Conservation (phyloP, 37 sponge, comb jelly and placozoan genomes). For the Beroe ovata region DNA sequence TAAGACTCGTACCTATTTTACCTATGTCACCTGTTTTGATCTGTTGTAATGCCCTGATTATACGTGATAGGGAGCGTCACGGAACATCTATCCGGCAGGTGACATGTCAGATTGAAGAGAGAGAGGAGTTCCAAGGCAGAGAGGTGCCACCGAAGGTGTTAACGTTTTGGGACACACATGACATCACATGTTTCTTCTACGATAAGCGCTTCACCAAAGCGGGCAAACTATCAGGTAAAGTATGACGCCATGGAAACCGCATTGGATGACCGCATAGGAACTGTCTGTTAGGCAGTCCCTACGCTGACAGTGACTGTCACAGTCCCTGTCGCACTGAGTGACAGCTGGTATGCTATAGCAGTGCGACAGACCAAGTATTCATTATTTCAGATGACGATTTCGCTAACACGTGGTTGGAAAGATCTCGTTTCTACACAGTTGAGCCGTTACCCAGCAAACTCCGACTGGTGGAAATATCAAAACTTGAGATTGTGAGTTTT, state of each 20-base stretch:
- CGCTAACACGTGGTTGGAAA: conserved; percentile 46
- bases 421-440: background rate
- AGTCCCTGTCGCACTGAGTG: no score
- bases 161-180: conserved; percentile 41
- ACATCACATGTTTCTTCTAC: conserved; percentile 39
- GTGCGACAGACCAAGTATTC: no score
- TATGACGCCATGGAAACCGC: no score
- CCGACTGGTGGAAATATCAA: conserved; percentile 36
- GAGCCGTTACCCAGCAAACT: conserved; percentile 47
- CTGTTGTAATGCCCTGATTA: no score
- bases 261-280: no score
- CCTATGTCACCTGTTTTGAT: no score
- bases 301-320: no score
- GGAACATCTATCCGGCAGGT: background rate
- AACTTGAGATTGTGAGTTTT: conserved; percentile 18
- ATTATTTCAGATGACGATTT: conserved; percentile 63
- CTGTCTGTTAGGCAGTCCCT: background rate
- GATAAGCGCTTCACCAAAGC: conserved; percentile 42
- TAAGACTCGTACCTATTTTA: no score
- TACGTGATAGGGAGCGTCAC: no score
- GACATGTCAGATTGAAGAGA: conserved; percentile 33
- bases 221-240: conserved; percentile 33
- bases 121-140: conserved; percentile 23
- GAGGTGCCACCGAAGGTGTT: background rate
- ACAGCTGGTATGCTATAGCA: no score